A percentile compares a stretch with the other conserved stretches of the same genome.
These are phyloP conservation scores for Gymnoscopelus braueri DNA, from an alignment of 2,797 vertebrate genomes.

Conservation along the genomic window DNA sequence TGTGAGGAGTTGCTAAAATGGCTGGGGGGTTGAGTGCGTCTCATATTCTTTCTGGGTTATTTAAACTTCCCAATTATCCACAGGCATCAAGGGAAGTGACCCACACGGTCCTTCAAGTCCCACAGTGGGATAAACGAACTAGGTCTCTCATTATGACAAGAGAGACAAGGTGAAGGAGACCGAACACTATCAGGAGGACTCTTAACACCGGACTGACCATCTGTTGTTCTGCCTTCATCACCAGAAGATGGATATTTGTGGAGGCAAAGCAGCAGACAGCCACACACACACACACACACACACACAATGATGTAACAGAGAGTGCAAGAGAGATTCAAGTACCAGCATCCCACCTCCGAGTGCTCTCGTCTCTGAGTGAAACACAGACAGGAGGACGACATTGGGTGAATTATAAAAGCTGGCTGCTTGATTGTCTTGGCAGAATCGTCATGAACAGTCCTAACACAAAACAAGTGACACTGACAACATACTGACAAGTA, in stretches of 20 bases:
- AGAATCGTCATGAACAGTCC: conserved; percentile 1
- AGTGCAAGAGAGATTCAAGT: not conserved
- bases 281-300: not conserved
- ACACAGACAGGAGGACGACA: not conserved
- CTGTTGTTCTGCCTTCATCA: conserved; percentile 25
- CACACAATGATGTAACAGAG: not conserved
- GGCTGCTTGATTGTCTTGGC: not conserved
- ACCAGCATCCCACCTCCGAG: not conserved
- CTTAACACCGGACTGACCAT: conserved; percentile 14
- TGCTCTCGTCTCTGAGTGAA: not conserved
- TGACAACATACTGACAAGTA: conserved; percentile 3
- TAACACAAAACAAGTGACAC: conserved; percentile 16
- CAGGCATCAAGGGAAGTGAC: conserved; percentile 63
- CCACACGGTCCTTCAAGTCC: conserved; percentile 56
- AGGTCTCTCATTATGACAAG: conserved; percentile 74
- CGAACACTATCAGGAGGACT: conserved; percentile 16
- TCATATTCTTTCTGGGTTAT: conserved; percentile 67
- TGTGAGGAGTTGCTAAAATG: conserved; percentile 64
- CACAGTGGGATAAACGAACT: conserved; percentile 67
- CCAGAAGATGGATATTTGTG: conserved; percentile 2
- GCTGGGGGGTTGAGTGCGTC: conserved; percentile 51
- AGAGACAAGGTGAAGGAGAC: conserved; percentile 47
- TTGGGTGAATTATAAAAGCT: no score
- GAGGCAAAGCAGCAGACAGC: not conserved
- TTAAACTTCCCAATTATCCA: conserved; percentile 81